A percentile compares a stretch with the other conserved stretches of the same genome.
Conservation (phyloP, 2,888 invertebrate genomes). For the Coleophora deauratella region DNA sequence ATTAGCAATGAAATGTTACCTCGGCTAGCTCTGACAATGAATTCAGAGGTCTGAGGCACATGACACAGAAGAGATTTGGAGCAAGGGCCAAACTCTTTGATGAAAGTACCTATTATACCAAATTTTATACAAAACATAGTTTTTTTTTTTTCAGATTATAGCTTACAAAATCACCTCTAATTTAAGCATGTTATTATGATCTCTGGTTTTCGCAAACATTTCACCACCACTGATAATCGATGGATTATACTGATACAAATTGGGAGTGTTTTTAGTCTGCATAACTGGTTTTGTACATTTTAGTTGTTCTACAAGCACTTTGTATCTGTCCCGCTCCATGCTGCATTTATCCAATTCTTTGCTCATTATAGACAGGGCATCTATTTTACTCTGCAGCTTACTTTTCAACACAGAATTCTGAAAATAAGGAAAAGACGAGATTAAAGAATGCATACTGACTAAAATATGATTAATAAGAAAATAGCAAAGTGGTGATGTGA, state of each 20-base stretch:
- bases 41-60: too few species aligned
- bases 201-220: conserved; percentile 72
- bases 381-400: conserved; percentile 86
- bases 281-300: conserved; percentile 58
- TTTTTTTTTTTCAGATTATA: too few species aligned
- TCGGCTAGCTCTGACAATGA: too few species aligned
- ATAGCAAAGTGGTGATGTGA: too few species aligned
- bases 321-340: conserved; percentile 86
- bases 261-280: conserved; percentile 29
- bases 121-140: too few species aligned
- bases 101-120: too few species aligned
- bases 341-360: conserved; percentile 85
- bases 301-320: conserved; percentile 85
- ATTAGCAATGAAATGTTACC: too few species aligned
- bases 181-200: conserved; percentile 73
- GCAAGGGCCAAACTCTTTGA: too few species aligned
- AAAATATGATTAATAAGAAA: neutral
- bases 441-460: too few species aligned
- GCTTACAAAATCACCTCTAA: conserved; percentile 52
- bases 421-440: conserved; percentile 11
- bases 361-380: conserved; percentile 85
- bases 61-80: too few species aligned
- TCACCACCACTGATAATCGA: conserved; percentile 70
- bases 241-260: conserved; percentile 42
- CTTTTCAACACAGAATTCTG: conserved; percentile 78